phyloP scores from a whole-genome alignment of 2,888 invertebrate species.

The Lamproptera curius region DNA sequence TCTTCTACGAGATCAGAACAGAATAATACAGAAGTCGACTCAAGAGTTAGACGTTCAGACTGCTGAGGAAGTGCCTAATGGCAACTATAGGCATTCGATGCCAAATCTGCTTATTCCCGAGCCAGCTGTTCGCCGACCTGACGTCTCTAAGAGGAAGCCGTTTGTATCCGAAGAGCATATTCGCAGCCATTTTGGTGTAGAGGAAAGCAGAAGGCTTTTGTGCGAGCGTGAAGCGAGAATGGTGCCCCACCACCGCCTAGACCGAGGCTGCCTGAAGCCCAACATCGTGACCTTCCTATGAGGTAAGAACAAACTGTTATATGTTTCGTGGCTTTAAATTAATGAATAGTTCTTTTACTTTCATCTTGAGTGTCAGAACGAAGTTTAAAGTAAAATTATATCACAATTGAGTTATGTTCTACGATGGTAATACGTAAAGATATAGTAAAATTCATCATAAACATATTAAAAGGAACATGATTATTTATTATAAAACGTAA shows the following conservation, averaged over 20 bases:
- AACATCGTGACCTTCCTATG: background rate
- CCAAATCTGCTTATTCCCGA: constrained; percentile 58
- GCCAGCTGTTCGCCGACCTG: constrained; percentile 29
- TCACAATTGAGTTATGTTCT: no score
- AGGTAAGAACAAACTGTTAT: background rate
- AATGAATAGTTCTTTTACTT: no score
- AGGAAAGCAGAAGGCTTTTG: constrained; percentile 61
- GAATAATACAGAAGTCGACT: constrained; percentile 79
- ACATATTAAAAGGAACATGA: no score
- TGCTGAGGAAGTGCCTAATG: constrained; percentile 43
- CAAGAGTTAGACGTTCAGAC: constrained; percentile 81
- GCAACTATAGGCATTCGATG: constrained; percentile 69
- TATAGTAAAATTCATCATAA: no score
- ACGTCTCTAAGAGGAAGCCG: constrained; percentile 53
- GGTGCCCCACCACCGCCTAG: background rate
- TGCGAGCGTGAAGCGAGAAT: constrained; percentile 35
- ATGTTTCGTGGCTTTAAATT: no score
- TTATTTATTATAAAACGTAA: no score
- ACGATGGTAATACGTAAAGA: no score
- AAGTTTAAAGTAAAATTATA: no score
- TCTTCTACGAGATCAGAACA: constrained; percentile 81
- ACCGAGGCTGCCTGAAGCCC: background rate
- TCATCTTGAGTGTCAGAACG: no score
- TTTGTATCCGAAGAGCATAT: constrained; percentile 70
- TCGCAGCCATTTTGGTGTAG: constrained; percentile 67